Conservation (phyloP, 2,888 invertebrate genomes). For the Drosophila rellima region DNA sequence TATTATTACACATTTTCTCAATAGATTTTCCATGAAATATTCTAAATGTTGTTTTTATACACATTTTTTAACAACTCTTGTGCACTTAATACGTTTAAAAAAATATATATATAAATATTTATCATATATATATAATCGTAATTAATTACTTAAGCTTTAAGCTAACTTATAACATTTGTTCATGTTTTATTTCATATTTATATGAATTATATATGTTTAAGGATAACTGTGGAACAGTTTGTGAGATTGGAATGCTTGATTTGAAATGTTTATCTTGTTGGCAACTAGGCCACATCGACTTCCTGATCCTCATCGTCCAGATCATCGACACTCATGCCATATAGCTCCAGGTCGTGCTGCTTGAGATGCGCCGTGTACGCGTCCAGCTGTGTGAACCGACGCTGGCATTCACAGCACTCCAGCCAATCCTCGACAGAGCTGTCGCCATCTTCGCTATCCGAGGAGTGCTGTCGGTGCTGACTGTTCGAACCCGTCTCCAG, state of each 20-base stretch:
- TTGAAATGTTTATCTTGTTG: not conserved
- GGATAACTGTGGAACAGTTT: not conserved
- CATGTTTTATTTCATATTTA: not conserved
- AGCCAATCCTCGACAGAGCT: slow-evolving; percentile 80
- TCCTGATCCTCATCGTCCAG: slow-evolving; percentile 65
- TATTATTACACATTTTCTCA: not conserved
- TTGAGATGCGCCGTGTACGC: slow-evolving; percentile 82
- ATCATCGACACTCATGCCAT: slow-evolving; percentile 65
- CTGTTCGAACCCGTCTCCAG: slow-evolving; percentile 23
- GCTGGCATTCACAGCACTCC: slow-evolving; percentile 83
- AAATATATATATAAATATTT: slow-evolving; percentile 44
- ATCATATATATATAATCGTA: slow-evolving; percentile 23
- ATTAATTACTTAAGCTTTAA: slow-evolving; percentile 3
- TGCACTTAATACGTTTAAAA: slow-evolving; percentile 49
- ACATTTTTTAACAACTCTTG: slow-evolving; percentile 25
- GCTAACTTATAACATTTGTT: slow-evolving; percentile 1
- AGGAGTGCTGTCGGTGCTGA: slow-evolving; percentile 51
- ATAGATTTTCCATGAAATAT: not conserved
- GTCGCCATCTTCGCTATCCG: slow-evolving; percentile 74
- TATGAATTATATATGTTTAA: not conserved
- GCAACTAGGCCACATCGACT: slow-evolving; percentile 65
- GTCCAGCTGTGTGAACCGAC: slow-evolving; percentile 81
- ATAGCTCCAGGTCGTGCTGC: slow-evolving; percentile 77
- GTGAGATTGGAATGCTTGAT: not conserved
- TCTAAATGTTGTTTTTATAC: slow-evolving; percentile 24